Percentiles rank a stretch among this genome's conserved stretches.
Evolutionary conservation across 2,113 vertebrate species (phyloP).

Genomic region (Pimephales promelas): DNA sequence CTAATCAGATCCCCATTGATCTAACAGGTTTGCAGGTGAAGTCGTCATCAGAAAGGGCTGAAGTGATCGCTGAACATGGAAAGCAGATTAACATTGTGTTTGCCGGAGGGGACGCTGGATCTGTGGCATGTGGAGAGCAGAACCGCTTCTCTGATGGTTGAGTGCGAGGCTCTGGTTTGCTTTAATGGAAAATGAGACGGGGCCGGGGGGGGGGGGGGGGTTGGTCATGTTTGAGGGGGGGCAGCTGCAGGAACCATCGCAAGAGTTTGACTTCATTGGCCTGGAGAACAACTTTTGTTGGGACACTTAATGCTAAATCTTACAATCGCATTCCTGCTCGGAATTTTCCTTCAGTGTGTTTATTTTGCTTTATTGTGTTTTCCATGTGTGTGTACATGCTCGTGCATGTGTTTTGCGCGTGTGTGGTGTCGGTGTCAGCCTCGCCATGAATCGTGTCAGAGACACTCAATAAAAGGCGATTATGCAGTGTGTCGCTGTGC

Average conservation of each 20-base stretch:
- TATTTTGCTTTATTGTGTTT: constrained; percentile 4
- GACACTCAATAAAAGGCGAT: constrained; percentile 69
- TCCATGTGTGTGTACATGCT: neutral
- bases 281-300: constrained; percentile 4
- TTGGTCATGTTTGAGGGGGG: constrained; percentile 1
- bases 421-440: constrained; percentile 54
- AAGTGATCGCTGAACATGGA: constrained; percentile 1
- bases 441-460: constrained; percentile 57
- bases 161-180: constrained; percentile 58
- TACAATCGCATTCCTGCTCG: neutral
- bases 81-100: constrained; percentile 26
- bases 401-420: neutral
- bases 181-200: constrained; percentile 51
- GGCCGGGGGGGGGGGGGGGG: neutral
- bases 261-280: neutral
- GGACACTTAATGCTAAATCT: neutral
- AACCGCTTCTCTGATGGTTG: constrained; percentile 62
- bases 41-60: neutral
- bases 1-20: constrained; percentile 7
- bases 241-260: neutral
- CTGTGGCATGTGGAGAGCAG: constrained; percentile 44
- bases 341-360: neutral
- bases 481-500: constrained; percentile 63
- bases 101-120: constrained; percentile 10
- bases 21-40: constrained; percentile 30